These are phyloP conservation scores for Halcyon malimbica DNA, from an alignment of 2,113 vertebrate genomes.

Conservation along the genomic window DNA sequence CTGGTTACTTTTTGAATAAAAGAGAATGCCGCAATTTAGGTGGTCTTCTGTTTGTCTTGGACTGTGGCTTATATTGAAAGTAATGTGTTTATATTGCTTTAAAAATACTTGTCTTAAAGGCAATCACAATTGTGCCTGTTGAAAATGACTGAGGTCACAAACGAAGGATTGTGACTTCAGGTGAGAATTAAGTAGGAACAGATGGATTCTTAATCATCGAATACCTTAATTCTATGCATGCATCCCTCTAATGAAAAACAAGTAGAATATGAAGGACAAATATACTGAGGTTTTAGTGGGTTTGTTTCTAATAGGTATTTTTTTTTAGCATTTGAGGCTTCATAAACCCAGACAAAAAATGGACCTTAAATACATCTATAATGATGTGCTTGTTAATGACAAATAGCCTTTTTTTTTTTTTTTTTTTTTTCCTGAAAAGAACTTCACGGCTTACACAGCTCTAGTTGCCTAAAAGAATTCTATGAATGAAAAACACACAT, in stretches of 20 bases:
- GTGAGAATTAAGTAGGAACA: constrained; percentile 62
- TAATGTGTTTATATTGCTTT: constrained; percentile 2
- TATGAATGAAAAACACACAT: neutral
- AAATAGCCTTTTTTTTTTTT: neutral
- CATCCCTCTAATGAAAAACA: constrained; percentile 27
- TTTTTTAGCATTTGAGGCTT: neutral
- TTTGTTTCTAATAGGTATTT: neutral
- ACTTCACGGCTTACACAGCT: neutral
- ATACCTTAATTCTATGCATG: constrained; percentile 47
- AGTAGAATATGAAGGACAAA: constrained; percentile 18
- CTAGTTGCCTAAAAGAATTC: neutral
- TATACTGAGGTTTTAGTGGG: neutral
- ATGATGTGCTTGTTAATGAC: neutral
- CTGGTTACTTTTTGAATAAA: neutral
- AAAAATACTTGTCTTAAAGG: constrained; percentile 23
- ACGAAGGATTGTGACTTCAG: constrained; percentile 54
- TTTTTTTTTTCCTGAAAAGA: neutral
- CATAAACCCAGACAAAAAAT: neutral
- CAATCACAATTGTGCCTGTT: neutral
- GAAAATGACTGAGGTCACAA: constrained; percentile 44
- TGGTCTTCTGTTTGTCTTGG: neutral
- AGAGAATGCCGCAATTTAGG: neutral
- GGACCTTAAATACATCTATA: neutral
- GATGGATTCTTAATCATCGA: constrained; percentile 67
- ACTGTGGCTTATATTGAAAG: neutral